phyloP scores from a whole-genome alignment of 2,113 vertebrate species.

The Trinectes maculatus region DNA sequence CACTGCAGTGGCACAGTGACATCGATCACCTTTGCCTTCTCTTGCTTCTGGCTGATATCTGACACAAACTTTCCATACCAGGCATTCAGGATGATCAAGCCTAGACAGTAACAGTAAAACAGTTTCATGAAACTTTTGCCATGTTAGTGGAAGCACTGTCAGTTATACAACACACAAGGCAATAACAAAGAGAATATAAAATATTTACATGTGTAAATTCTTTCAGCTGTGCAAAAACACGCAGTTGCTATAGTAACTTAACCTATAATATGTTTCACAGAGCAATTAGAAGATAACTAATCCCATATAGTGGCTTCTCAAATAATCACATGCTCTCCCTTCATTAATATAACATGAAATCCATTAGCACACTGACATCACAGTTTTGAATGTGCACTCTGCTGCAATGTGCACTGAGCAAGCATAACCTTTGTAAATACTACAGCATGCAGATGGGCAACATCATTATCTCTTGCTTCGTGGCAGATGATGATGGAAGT shows the following conservation, averaged over 20 bases:
- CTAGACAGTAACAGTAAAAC: constrained; percentile 64
- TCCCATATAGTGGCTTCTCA: not conserved
- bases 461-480: constrained; percentile 33
- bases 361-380: constrained; percentile 17
- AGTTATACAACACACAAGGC: not conserved
- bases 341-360: constrained; percentile 16
- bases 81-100: constrained; percentile 93
- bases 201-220: constrained; percentile 2
- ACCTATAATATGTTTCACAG: not conserved
- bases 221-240: not conserved
- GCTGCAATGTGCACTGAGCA: constrained; percentile 5
- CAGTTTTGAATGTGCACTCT: not conserved
- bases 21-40: constrained; percentile 93
- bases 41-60: constrained; percentile 88
- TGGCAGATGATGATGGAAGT: constrained; percentile 26
- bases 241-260: too few relatives aligned
- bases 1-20: constrained; percentile 97
- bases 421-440: constrained; percentile 26
- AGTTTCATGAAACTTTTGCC: not conserved
- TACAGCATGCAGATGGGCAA: constrained; percentile 15
- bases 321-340: constrained; percentile 20
- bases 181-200: not conserved
- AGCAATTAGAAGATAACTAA: constrained; percentile 1
- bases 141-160: not conserved
- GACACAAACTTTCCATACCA: constrained; percentile 98